Conservation (phyloP, 2,797 vertebrate genomes). For the Octomys mimax region DNA sequence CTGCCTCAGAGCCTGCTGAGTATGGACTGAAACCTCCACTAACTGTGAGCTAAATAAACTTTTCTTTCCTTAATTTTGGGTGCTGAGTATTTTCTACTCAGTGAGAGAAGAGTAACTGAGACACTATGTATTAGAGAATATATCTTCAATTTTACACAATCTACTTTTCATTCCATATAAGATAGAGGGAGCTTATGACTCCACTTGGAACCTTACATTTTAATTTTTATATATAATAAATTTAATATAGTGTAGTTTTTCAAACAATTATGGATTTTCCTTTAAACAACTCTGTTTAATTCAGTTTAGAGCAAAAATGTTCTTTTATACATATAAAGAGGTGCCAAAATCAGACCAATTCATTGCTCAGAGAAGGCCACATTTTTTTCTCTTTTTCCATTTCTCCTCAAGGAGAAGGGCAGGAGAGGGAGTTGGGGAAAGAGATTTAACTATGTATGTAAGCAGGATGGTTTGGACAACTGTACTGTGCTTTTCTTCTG, state of each 20-base stretch:
- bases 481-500: too few relatives aligned
- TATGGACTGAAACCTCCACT: too few relatives aligned
- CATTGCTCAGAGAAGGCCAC: background rate
- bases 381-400: background rate
- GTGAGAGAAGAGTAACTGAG: too few relatives aligned
- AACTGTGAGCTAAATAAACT: too few relatives aligned
- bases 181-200: background rate
- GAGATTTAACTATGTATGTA: too few relatives aligned
- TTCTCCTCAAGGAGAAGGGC: background rate
- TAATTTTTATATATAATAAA: background rate
- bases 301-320: background rate
- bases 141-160: conserved; percentile 14
- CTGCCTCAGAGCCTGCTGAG: too few relatives aligned
- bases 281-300: conserved; percentile 27
- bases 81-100: too few relatives aligned
- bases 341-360: background rate
- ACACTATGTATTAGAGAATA: background rate
- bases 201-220: background rate
- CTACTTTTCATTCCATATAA: background rate
- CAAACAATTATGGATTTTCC: background rate
- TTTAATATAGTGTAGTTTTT: background rate
- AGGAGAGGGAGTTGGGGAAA: too few relatives aligned
- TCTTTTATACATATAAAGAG: background rate
- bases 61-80: too few relatives aligned
- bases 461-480: too few relatives aligned